A percentile compares a stretch with the other conserved stretches of the same genome.
phyloP scores from a whole-genome alignment of 2,888 invertebrate species.

The Alcis repandata region DNA sequence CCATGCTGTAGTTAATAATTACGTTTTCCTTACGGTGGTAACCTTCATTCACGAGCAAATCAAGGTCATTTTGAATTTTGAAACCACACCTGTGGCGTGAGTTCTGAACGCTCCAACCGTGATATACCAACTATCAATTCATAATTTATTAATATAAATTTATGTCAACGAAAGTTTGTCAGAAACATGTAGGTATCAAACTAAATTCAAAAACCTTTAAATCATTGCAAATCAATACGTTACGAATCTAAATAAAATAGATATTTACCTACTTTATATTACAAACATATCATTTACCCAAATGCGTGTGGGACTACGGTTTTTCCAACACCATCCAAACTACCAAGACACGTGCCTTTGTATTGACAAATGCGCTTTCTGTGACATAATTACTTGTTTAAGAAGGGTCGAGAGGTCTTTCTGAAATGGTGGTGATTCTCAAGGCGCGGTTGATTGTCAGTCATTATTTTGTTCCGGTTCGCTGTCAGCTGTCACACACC shows the following conservation, averaged over 20 bases:
- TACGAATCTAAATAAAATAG: slow-evolving; percentile 32
- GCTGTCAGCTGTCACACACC: slow-evolving; percentile 57
- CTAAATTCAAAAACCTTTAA: neutral
- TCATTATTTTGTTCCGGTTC: slow-evolving; percentile 72
- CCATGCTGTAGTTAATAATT: too few relatives aligned
- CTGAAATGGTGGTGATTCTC: slow-evolving; percentile 50
- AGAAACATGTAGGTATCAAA: too few relatives aligned
- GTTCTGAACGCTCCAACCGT: too few relatives aligned
- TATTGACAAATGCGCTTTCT: slow-evolving; percentile 43
- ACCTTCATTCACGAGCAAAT: too few relatives aligned
- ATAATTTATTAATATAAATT: too few relatives aligned
- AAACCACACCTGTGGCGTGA: too few relatives aligned
- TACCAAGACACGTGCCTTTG: slow-evolving; percentile 46
- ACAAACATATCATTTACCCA: slow-evolving; percentile 50
- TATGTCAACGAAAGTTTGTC: too few relatives aligned
- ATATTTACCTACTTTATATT: slow-evolving; percentile 47
- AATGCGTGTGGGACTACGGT: slow-evolving; percentile 44
- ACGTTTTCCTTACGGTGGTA: too few relatives aligned
- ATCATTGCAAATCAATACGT: neutral
- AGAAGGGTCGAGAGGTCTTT: slow-evolving; percentile 45
- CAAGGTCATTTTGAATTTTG: too few relatives aligned
- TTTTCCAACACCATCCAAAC: slow-evolving; percentile 44
- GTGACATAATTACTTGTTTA: slow-evolving; percentile 41
- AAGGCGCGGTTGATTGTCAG: slow-evolving; percentile 64
- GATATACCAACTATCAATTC: too few relatives aligned